These are phyloP conservation scores for Xiphophorus hellerii DNA, from an alignment of 2,113 vertebrate species.

Conservation along the genomic window DNA sequence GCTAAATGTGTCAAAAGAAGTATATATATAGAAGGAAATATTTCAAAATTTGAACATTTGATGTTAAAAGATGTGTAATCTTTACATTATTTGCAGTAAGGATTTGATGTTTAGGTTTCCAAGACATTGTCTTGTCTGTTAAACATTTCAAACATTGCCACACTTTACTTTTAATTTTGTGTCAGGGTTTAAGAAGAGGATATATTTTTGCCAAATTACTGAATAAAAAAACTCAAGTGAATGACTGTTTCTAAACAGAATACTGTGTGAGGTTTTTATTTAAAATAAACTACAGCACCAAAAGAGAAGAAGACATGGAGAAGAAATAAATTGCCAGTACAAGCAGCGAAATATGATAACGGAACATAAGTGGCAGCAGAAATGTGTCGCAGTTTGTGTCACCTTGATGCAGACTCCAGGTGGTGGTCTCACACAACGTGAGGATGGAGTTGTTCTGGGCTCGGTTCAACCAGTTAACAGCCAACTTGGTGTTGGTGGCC, in stretches of 20 bases:
- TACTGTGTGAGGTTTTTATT: neutral
- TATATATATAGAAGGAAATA: neutral
- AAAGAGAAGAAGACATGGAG: neutral
- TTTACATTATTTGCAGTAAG: neutral
- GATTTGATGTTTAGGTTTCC: neutral
- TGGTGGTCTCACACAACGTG: conserved; percentile 94
- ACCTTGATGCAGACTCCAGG: conserved; percentile 97
- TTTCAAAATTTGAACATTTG: neutral
- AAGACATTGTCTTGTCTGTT: neutral
- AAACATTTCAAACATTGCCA: neutral
- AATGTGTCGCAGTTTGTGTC: conserved; percentile 9
- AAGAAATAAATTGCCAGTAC: neutral
- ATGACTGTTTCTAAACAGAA: neutral
- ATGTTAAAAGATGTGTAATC: neutral
- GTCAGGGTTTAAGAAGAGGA: no score
- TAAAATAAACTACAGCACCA: neutral
- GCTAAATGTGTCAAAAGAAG: neutral
- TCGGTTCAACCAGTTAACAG: conserved; percentile 97
- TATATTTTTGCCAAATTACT: neutral
- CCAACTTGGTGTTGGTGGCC: conserved; percentile 96
- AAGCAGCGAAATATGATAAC: neutral
- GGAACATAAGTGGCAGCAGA: neutral
- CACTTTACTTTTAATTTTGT: no score
- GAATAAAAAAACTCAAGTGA: neutral
- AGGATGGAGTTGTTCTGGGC: conserved; percentile 96